Evolutionary conservation across 2,888 invertebrate species (phyloP), one percentile per base, ranked within the genome.

Genomic region (Zeuzera pyrina): DNA sequence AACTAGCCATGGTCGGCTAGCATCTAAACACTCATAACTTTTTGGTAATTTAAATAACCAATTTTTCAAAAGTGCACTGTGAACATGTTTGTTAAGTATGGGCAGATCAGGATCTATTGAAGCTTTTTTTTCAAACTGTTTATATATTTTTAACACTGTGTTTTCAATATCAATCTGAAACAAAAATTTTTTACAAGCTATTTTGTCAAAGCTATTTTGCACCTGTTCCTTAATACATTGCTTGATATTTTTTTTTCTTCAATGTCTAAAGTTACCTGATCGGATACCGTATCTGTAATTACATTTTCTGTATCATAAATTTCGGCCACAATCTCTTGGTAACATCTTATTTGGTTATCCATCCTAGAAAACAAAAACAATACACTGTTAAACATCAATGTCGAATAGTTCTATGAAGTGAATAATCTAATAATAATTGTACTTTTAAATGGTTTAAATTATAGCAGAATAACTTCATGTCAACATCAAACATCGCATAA

Each of bases 1-100:
- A 53, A 95, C 91, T 39, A 98, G 84, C 99, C 99, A 99, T 4
- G 98, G 91, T 51, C 97, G 88, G 68, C 97, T 98, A 6, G 95
- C 93, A 86, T 99, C 98, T 43, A 99, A 81, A 57, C 89, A 89
- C 88, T 91, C 89, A 59, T 94, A 95, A 39, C 87, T 86, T 37
- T 83, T 74, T 25, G 92, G 89, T 45, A 96, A 76, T 52, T 85
- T 76, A 26, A 79, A 81, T 13, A 96, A 62, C 54, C 89, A 91
- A 46, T 85, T 86, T 49, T 88, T 88, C 33, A 96, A 77, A 63
- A 89, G 87, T 44, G 84, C 66, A 45, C 85, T 79, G 62, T 93
- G 92, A 46, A 86, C 84, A 35, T 86, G 77, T 55, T 88, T 87
- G 29, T 87, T 78, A 1, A 92, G 89, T 37, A 87, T 71, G 37